These are phyloP conservation scores for Crypturellus tataupa DNA, from an alignment of 2,797 vertebrate genomes.

Conservation along the genomic window DNA sequence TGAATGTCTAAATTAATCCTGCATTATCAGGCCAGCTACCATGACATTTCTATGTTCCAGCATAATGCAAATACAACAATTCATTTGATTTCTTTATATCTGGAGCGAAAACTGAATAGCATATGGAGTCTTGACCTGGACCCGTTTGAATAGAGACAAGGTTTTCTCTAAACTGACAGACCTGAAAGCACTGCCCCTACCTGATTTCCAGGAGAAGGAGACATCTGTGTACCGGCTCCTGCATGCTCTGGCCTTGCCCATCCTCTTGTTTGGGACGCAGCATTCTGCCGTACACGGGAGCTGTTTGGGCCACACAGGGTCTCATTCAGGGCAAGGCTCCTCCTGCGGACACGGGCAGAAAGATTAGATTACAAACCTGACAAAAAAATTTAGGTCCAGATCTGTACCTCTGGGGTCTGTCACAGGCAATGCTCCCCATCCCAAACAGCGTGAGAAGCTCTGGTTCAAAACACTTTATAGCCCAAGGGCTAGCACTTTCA, in stretches of 20 bases:
- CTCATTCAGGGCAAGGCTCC: neutral
- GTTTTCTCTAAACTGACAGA: neutral
- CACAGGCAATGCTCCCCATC: neutral
- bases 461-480: neutral
- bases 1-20: constrained; percentile 52
- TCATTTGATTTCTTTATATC: constrained; percentile 31
- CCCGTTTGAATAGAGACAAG: neutral
- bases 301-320: neutral
- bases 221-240: neutral
- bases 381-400: no score
- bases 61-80: constrained; percentile 17
- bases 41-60: constrained; percentile 43
- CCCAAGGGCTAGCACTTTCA: neutral
- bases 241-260: neutral
- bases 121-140: neutral
- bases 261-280: neutral
- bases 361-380: no score
- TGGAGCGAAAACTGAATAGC: neutral
- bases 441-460: neutral
- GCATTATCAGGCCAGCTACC: constrained; percentile 18
- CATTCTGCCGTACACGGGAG: neutral
- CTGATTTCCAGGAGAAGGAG: neutral
- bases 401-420: neutral
- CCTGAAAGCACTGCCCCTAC: neutral
- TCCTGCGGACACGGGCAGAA: no score